These are phyloP conservation scores for Clarias gariepinus DNA, from an alignment of 2,113 vertebrate genomes.

Conservation along the genomic window DNA sequence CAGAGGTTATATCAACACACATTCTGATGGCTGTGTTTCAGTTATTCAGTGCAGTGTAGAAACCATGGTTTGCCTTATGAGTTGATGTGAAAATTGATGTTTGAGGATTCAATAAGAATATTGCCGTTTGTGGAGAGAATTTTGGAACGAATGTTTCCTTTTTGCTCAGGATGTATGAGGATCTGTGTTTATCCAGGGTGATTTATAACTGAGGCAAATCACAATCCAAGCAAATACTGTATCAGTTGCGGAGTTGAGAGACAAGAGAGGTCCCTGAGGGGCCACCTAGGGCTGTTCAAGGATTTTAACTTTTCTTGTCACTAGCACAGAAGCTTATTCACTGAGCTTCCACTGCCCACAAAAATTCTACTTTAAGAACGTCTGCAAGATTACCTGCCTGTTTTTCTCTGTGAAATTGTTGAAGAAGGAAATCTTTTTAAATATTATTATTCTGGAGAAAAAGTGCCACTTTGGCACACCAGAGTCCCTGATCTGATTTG, in stretches of 20 bases:
- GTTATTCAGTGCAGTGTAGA: background rate
- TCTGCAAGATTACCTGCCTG: background rate
- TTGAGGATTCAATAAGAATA: background rate
- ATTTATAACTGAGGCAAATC: background rate
- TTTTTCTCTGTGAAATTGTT: background rate
- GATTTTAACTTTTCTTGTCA: background rate
- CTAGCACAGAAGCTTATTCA: background rate
- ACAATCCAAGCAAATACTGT: background rate
- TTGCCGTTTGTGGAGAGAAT: background rate
- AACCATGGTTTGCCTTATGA: background rate
- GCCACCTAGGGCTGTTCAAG: background rate
- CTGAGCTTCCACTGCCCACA: background rate
- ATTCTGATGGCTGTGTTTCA: background rate
- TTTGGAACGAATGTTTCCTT: background rate
- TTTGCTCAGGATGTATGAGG: background rate
- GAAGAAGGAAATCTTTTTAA: background rate
- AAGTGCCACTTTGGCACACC: background rate
- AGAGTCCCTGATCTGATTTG: background rate
- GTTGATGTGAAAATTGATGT: background rate
- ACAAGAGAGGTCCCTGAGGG: background rate
- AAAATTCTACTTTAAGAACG: background rate
- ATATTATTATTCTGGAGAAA: background rate
- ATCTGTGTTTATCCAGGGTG: background rate
- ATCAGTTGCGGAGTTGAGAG: constrained; percentile 1
- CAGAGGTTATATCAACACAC: background rate